Evolutionary conservation across 92 coral and sea anemone genomes (phyloP).

Genomic region (Hydrozoanthus gracilis): DNA sequence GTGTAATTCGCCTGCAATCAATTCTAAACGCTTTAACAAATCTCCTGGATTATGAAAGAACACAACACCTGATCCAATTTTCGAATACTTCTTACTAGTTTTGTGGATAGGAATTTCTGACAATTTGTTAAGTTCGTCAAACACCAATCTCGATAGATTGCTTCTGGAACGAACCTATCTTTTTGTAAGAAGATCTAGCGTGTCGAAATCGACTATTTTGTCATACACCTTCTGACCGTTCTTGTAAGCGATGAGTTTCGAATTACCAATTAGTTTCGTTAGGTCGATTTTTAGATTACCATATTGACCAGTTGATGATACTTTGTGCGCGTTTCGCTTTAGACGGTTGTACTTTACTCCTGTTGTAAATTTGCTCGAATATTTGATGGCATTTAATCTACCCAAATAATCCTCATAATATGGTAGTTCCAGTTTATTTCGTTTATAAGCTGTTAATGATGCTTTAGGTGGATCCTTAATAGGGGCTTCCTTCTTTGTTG

Average conservation of each 20-base stretch:
- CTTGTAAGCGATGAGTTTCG: not conserved
- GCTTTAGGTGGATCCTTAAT: not conserved
- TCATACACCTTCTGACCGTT: not conserved
- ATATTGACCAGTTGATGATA: not conserved
- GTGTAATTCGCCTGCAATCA: no score
- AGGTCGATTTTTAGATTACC: not conserved
- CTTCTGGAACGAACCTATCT: no score
- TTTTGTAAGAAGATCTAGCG: no score
- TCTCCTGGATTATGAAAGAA: not conserved
- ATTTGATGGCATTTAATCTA: no score
- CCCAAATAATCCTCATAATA: no score
- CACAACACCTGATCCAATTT: no score
- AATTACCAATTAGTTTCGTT: not conserved
- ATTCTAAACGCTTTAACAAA: no score
- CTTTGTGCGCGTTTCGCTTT: not conserved
- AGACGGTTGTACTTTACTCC: not conserved
- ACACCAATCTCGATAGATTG: no score
- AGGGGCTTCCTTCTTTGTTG: slow-evolving; percentile 1
- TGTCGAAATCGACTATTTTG: no score
- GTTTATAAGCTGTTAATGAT: not conserved
- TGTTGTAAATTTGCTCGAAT: not conserved
- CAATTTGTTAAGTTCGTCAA: no score
- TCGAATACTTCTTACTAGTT: no score
- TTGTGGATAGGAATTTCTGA: no score
- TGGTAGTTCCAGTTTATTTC: slow-evolving; percentile 8